Conservation (phyloP, 1,140 invertebrate species). For the Sitophilus oryzae region DNA sequence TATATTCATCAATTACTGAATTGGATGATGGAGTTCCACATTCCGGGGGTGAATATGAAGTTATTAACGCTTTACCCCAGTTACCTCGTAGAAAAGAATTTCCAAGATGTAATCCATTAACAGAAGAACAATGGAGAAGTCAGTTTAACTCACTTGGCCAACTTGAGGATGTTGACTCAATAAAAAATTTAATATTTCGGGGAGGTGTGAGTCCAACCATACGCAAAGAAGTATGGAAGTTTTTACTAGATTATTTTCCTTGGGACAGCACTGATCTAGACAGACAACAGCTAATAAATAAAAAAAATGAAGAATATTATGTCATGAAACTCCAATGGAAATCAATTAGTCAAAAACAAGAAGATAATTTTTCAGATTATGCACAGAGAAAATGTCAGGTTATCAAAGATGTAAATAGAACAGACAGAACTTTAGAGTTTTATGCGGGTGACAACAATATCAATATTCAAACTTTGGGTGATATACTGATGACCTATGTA, state of each 20-base stretch:
- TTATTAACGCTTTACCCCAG: conserved; percentile 54
- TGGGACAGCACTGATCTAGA: conserved; percentile 76
- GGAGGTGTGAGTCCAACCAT: conserved; percentile 65
- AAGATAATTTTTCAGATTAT: conserved; percentile 81
- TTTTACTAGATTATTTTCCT: conserved; percentile 81
- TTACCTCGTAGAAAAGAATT: conserved; percentile 53
- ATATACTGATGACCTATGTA: conserved; percentile 98
- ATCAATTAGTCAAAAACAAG: conserved; percentile 80
- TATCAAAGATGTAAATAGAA: conserved; percentile 94
- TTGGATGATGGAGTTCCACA: conserved; percentile 42
- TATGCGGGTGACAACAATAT: conserved; percentile 88
- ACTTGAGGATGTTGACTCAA: conserved; percentile 59
- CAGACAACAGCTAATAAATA: conserved; percentile 60
- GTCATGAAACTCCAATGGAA: conserved; percentile 96
- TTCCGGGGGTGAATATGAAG: conserved; percentile 61
- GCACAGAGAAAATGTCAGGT: conserved; percentile 90
- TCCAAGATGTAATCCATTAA: conserved; percentile 64
- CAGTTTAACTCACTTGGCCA: conserved; percentile 71
- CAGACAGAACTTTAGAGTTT: conserved; percentile 86
- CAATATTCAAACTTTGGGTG: conserved; percentile 77
- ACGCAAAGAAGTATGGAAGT: conserved; percentile 90
- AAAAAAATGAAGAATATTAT: conserved; percentile 83
- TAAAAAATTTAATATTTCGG: conserved; percentile 80
- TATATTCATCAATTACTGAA: conserved; percentile 51
- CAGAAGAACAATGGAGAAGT: conserved; percentile 69